Base-by-base conservation (phyloP, 2,797 vertebrate genomes). In the Sebastes minor region DNA sequence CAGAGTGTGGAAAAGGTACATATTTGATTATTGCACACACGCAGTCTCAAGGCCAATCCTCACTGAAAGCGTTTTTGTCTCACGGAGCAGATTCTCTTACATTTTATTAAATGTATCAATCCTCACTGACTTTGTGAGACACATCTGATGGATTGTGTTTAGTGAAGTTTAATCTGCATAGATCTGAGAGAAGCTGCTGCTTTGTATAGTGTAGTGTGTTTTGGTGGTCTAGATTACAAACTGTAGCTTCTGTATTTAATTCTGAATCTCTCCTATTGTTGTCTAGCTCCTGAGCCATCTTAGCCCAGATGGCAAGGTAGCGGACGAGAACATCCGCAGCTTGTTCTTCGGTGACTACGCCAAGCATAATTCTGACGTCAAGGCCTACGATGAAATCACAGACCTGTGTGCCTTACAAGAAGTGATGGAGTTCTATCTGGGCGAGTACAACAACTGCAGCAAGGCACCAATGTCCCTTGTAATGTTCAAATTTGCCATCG, bases 401-500 rank as follows among this genome's bases (percentile, higher is more conserved):
- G 96, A 98, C 89, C 84, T 99, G 42, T 78, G 30, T 1, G 68
- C 83, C 1, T 94, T 99, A 73, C 97, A 96, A 1, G 32, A 68
- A 0, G 92, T 96, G 81, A 98, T 99, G 97, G 97, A 99, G 67
- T 91, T 93, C 86, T 98, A 99, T 84, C 94, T 99, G 28, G 95
- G 96, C 9, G 97, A 99, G 52, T 97, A 96, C 94, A 99, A 99
- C 94, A 96, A 91, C 14, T 78, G 95, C 89, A 99, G 97, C 96
- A 98, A 97, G 91, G 94, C 97, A 1, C 97, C 97, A 0, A 98
- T 98, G 98, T 94, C 97, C 56, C 92, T 99, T 60, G 97, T 99
- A 18, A 97, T 99, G 97, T 99, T 99, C 94, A 96, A 94, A 88
- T 99, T 98, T 57, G 97, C 97, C 46, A 97, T 98, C 1, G 98